A percentile compares a stretch with the other conserved stretches of the same genome.
Conservation (phyloP, 2,113 vertebrate species). For the Pica pica region DNA sequence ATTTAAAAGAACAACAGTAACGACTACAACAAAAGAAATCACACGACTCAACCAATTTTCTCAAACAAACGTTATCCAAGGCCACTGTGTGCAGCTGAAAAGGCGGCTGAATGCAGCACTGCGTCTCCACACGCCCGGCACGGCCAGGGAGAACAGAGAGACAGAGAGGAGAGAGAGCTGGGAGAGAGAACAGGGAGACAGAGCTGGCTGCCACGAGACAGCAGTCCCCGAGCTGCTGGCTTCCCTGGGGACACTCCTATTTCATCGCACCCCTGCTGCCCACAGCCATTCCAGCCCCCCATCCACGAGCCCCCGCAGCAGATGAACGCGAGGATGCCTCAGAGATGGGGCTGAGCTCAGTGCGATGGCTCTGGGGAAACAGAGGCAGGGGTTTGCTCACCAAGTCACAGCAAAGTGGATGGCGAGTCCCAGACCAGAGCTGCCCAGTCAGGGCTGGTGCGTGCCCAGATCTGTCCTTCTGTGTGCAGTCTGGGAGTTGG, state of each 20-base stretch:
- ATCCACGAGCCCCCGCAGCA: not conserved
- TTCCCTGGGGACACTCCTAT: not conserved
- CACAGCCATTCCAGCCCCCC: not conserved
- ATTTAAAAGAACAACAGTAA: not conserved
- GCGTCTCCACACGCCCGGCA: not conserved
- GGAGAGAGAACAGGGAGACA: too few relatives aligned
- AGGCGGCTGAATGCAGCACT: not conserved
- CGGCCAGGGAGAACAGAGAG: rapidly evolving
- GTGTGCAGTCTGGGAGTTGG: not conserved
- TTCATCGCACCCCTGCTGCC: not conserved
- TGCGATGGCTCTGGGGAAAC: rapidly evolving
- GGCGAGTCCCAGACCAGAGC: not conserved
- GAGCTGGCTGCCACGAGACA: not conserved
- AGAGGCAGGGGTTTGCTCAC: not conserved
- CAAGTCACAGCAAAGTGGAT: not conserved
- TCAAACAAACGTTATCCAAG: not conserved
- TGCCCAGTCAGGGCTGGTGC: not conserved
- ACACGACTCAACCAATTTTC: not conserved
- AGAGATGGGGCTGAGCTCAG: not conserved
- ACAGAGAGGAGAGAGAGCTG: too few relatives aligned
- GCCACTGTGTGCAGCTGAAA: not conserved
- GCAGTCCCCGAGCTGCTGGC: not conserved
- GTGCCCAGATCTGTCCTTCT: not conserved
- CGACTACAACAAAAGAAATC: not conserved
- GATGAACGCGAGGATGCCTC: not conserved